Conservation (phyloP, 2,797 vertebrate species). For the Danionella dracula region DNA sequence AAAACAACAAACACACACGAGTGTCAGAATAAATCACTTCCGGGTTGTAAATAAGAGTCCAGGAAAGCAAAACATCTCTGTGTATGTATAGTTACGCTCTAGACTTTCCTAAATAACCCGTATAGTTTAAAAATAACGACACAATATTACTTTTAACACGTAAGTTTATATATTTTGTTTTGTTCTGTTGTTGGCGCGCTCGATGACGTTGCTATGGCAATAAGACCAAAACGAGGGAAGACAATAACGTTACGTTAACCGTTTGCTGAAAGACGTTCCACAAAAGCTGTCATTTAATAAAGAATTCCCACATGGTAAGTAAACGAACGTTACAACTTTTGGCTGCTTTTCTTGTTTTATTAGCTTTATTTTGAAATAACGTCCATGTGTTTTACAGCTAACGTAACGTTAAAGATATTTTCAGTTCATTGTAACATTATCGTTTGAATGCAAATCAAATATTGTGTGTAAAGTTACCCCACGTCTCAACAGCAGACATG, state of each 20-base stretch:
- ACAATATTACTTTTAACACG: no score
- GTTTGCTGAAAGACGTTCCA: neutral
- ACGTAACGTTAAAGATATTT: no score
- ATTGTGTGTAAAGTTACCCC: no score
- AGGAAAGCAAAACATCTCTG: neutral
- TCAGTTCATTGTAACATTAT: no score
- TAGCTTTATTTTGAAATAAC: no score
- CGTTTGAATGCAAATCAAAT: no score
- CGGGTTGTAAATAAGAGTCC: neutral
- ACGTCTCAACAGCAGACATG: no score
- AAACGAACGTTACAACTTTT: neutral
- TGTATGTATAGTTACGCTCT: no score
- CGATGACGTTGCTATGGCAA: constrained; percentile 47
- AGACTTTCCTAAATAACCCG: no score
- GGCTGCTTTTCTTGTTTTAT: no score
- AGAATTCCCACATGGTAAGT: constrained; percentile 10
- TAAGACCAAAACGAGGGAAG: neutral
- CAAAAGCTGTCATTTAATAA: neutral
- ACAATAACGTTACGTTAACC: neutral
- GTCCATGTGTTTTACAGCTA: no score
- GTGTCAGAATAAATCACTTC: constrained; percentile 22
- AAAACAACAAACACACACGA: constrained; percentile 20
- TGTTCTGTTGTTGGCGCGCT: neutral
- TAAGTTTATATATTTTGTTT: neutral
- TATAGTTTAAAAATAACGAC: no score